Evolutionary conservation across 1,140 invertebrate species (phyloP), one percentile per base, ranked within the genome.

Genomic region (Calliopsis andreniformis): DNA sequence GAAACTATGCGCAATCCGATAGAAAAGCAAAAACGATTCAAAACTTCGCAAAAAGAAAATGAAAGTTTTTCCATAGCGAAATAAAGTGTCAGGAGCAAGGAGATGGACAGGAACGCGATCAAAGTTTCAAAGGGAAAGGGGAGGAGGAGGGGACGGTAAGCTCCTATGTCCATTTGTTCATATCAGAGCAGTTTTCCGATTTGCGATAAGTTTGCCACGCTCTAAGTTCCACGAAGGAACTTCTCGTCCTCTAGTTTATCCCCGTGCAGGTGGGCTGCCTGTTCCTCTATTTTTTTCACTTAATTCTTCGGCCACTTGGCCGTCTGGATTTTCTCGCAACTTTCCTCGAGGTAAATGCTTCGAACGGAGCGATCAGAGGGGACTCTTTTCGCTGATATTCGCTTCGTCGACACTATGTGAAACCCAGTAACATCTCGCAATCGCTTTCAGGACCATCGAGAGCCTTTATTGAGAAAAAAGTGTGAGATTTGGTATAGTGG

Each of bases 91-190:
- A n/a, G 1, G 18, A 18, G n/a, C 59, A 43, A 64, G 14, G 14
- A n/a, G 47, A 39, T 16, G 35, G 39, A 18, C 59, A 35, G 25
- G 32, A 72, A 39, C 59, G 47, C 70, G 70, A 66, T 51, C 49
- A 43, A 73, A 59, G 61, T 53, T 73, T 66, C 39, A 2, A 7
- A 28, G n/a, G 20, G 18, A 23, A 14, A 8, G 53, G 1, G 1
- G 18, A 0, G 18, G 30, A 16, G 12, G 25, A 6, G 55, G 18
- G 32, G n/a, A n/a, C 7, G 14, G 35, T n/a, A n/a, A 47, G 14
- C 25, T 3, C 45, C 45, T 47, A 8, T 73, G 61, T 55, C 61
- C 70, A 56, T 73, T 72, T 72, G 59, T 72, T 73, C 61, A 73
- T 66, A 73, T 73, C 61, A 28, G 28, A 18, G 16, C 25, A 1